phyloP scores from a whole-genome alignment of 2,113 vertebrate species.

The Hyperoodon ampullatus region DNA sequence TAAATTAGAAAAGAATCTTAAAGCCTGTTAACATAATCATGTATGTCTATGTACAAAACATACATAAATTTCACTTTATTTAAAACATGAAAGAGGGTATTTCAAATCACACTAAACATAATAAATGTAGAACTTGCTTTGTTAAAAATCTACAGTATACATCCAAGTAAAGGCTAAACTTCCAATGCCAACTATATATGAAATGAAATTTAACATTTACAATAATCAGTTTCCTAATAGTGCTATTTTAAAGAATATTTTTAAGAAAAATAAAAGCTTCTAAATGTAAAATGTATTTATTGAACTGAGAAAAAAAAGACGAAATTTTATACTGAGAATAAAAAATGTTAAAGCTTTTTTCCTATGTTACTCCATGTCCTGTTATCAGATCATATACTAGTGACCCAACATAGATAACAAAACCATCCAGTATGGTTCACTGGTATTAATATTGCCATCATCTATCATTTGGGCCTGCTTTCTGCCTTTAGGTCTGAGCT shows the following conservation, averaged over 20 bases:
- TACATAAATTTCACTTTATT: conserved; percentile 85
- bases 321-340: neutral
- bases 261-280: neutral
- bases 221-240: conserved; percentile 84
- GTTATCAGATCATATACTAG: neutral
- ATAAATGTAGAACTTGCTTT: conserved; percentile 88
- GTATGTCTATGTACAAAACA: conserved; percentile 85
- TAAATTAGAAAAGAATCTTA: conserved; percentile 48
- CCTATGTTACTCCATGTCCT: neutral
- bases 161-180: conserved; percentile 87
- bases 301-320: neutral
- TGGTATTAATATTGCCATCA: neutral
- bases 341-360: neutral
- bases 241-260: conserved; percentile 78
- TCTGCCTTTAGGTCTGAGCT: neutral
- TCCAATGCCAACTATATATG: conserved; percentile 81
- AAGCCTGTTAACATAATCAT: conserved; percentile 82
- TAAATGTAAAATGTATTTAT: neutral
- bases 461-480: neutral
- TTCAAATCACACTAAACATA: conserved; percentile 85
- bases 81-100: conserved; percentile 87
- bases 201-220: conserved; percentile 80
- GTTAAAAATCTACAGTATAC: conserved; percentile 88
- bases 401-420: neutral
- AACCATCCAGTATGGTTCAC: neutral